phyloP scores from a whole-genome alignment of 2,113 vertebrate species.

The Eolophus roseicapilla region DNA sequence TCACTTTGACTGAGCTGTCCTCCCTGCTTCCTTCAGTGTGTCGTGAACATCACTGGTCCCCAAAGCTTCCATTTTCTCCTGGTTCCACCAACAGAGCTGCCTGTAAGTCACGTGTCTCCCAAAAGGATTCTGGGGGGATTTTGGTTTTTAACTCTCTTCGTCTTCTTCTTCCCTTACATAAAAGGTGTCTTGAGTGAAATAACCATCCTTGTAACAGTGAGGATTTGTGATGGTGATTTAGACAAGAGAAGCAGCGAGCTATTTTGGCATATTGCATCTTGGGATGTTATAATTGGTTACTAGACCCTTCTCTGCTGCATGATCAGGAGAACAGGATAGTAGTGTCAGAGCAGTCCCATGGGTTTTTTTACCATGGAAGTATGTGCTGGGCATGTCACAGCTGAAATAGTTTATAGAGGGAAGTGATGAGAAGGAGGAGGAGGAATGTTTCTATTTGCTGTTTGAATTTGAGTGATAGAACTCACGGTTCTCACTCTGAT shows the following conservation, averaged over 20 bases:
- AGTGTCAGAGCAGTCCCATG: background rate
- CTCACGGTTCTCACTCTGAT: background rate
- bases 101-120: background rate
- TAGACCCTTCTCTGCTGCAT: background rate
- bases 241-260: background rate
- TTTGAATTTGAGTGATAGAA: background rate
- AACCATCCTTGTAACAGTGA: fast-evolving
- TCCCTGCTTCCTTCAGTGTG: background rate
- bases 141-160: background rate
- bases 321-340: background rate
- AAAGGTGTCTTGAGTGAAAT: background rate
- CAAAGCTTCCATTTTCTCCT: background rate
- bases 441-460: background rate
- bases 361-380: background rate
- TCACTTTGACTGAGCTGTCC: background rate
- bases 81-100: background rate
- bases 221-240: background rate
- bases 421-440: background rate
- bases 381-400: background rate
- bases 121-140: background rate
- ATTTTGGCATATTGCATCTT: background rate
- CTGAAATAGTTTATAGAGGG: background rate
- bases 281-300: background rate
- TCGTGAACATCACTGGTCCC: background rate
- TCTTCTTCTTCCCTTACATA: background rate